Conservation (phyloP, 2,888 invertebrate species). For the Lithophane ornitopus region DNA sequence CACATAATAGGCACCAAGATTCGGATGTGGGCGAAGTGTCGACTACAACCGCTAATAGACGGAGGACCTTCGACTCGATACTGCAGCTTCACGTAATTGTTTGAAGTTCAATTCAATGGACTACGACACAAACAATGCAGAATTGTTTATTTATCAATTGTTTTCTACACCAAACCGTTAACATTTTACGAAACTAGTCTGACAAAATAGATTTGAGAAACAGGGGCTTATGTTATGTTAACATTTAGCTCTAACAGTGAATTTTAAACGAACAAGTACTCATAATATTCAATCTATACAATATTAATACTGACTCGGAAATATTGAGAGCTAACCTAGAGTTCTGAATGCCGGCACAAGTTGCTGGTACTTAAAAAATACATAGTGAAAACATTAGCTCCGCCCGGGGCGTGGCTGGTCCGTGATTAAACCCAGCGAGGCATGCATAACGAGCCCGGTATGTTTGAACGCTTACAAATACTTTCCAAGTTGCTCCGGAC, state of each 20-base stretch:
- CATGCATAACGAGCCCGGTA: constrained; percentile 88
- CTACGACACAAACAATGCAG: constrained; percentile 38
- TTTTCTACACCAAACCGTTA: constrained; percentile 21
- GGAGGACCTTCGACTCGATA: constrained; percentile 80
- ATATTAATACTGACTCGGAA: constrained; percentile 63
- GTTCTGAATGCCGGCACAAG: constrained; percentile 69
- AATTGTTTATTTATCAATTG: constrained; percentile 34
- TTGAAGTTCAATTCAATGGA: constrained; percentile 63
- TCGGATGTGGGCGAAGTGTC: constrained; percentile 81
- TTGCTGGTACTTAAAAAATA: constrained; percentile 86
- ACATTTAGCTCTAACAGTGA: not conserved
- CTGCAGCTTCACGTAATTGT: constrained; percentile 69
- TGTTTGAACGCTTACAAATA: constrained; percentile 89
- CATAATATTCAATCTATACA: constrained; percentile 49
- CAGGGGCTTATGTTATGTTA: constrained; percentile 4
- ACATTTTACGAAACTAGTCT: constrained; percentile 9
- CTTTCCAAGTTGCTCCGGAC: constrained; percentile 86
- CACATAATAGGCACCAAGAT: constrained; percentile 79
- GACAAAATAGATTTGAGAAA: constrained; percentile 31
- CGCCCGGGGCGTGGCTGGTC: constrained; percentile 83
- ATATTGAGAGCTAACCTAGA: constrained; percentile 71
- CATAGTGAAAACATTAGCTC: constrained; percentile 88
- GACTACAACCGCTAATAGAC: constrained; percentile 81
- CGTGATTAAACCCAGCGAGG: constrained; percentile 89
- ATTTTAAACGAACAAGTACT: constrained; percentile 32